Base-by-base conservation (phyloP, 37 sponge, comb jelly and placozoan genomes). In the Crambe crambe region DNA sequence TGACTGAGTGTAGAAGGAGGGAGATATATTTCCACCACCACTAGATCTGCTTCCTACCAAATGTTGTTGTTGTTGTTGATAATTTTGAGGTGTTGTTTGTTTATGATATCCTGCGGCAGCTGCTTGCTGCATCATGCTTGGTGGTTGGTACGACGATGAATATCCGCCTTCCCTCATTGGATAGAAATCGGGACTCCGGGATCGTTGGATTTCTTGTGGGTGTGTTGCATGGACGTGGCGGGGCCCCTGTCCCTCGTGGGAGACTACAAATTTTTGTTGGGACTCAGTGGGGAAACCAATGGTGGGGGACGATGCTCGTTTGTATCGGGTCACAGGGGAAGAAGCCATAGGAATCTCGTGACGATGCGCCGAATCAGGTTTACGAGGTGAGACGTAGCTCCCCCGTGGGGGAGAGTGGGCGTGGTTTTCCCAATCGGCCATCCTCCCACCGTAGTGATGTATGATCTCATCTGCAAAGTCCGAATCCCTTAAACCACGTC, bases 381-480 rank as follows among this genome's bases (percentile, higher is more conserved):
- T 34, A 17, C 64, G 30, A 27, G 57, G 1, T n/a, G n/a, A n/a
- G n/a, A n/a, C n/a, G n/a, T n/a, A n/a, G 51, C 23, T 22, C 2
- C 36, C 21, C 12, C 23, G 37, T 12, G 75, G 39, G 25, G 38
- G 12, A 5, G 15, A 30, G 32, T 34, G 22, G 26, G 79, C 34
- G 51, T 66, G 79, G 42, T 9, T 67, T 18, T n/a, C 57, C 0
- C 44, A 15, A 10, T 25, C 42, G 23, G 22, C 23, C 23, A 32
- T 42, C 34, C 67, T 36, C 1, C 26, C 35, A 3, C 42, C 37
- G 32, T 74, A 51, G 37, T 83, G 84, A 20, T 83, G 76, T 15
- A 83, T 42, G 22, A 83, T 32, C 17, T 83, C 84, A 1, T 83
- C 84, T 0, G 76, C 66, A 18, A 83, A 41, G 59, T 83, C 69